Percentiles rank a stretch among this genome's conserved stretches.
phyloP scores from a whole-genome alignment of 2,113 vertebrate genomes.

The Thymallus thymallus region DNA sequence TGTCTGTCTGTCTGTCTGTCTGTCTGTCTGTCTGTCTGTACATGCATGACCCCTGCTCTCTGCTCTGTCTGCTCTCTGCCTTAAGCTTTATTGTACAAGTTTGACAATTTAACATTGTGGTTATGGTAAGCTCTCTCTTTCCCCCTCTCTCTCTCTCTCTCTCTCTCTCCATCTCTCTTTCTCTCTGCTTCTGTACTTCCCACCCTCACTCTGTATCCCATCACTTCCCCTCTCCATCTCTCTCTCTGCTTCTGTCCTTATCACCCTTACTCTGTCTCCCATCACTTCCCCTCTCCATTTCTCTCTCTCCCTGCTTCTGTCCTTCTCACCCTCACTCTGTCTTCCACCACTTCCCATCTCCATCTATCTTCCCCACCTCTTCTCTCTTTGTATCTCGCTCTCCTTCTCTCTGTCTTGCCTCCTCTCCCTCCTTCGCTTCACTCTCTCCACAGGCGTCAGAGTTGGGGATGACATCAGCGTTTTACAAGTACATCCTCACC shows the following conservation, averaged over 20 bases:
- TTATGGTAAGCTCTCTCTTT: neutral
- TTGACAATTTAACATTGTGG: neutral
- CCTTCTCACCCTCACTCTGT: neutral
- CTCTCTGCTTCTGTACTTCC: neutral
- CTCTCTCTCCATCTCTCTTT: neutral
- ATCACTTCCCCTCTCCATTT: too few species aligned
- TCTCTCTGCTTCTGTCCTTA: conserved; percentile 31
- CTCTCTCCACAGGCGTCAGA: conserved; percentile 70
- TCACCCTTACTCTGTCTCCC: too few species aligned
- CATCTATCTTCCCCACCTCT: neutral
- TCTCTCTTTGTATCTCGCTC: conserved; percentile 12
- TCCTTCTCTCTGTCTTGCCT: conserved; percentile 17
- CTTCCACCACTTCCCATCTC: conserved; percentile 17
- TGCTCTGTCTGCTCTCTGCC: neutral
- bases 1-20: neutral
- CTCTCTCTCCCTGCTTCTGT: neutral
- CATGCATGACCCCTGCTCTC: neutral
- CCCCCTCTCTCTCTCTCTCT: neutral
- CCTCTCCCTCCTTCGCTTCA: conserved; percentile 25
- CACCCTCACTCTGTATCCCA: neutral
- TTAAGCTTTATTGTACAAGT: neutral
- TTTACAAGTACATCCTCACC: conserved; percentile 85
- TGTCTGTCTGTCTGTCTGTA: neutral
- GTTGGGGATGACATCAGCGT: conserved; percentile 81
- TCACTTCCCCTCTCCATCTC: conserved; percentile 19